Conservation (phyloP, 2,113 vertebrate genomes). For the Camelus dromedarius region DNA sequence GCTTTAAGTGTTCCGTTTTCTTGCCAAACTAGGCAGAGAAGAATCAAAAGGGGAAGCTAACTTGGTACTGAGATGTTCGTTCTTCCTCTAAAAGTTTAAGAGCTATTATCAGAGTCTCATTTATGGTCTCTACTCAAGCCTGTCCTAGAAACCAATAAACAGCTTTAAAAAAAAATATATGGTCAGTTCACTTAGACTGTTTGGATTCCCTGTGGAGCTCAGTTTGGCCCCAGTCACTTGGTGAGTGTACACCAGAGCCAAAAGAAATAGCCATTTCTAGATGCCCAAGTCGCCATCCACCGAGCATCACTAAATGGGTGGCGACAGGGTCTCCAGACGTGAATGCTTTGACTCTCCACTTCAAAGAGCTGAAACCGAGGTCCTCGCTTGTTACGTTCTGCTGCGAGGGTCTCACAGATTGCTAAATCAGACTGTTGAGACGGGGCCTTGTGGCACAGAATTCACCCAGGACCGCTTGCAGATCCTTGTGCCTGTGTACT, state of each 20-base stretch:
- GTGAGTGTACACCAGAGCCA: neutral
- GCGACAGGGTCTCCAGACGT: neutral
- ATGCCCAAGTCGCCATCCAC: neutral
- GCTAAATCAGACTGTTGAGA: conserved; percentile 53
- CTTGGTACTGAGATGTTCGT: neutral
- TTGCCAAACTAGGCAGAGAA: neutral
- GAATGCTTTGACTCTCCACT: neutral
- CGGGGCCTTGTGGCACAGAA: conserved; percentile 67
- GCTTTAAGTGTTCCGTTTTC: neutral
- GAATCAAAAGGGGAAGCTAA: conserved; percentile 5
- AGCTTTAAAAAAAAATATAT: neutral
- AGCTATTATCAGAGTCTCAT: neutral
- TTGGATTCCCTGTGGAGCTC: neutral
- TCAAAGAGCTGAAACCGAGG: conserved; percentile 71
- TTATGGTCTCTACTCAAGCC: neutral
- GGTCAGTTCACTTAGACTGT: neutral
- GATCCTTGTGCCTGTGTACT: conserved; percentile 69
- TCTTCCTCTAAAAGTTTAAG: conserved; percentile 3
- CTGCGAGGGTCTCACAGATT: conserved; percentile 62
- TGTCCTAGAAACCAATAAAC: neutral
- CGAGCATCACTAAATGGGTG: neutral
- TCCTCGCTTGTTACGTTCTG: conserved; percentile 67
- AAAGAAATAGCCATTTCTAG: neutral
- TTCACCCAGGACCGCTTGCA: conserved; percentile 75
- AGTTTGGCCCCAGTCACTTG: neutral